phyloP scores from a whole-genome alignment of 2,113 vertebrate genomes.

The Ramphastos sulfuratus region DNA sequence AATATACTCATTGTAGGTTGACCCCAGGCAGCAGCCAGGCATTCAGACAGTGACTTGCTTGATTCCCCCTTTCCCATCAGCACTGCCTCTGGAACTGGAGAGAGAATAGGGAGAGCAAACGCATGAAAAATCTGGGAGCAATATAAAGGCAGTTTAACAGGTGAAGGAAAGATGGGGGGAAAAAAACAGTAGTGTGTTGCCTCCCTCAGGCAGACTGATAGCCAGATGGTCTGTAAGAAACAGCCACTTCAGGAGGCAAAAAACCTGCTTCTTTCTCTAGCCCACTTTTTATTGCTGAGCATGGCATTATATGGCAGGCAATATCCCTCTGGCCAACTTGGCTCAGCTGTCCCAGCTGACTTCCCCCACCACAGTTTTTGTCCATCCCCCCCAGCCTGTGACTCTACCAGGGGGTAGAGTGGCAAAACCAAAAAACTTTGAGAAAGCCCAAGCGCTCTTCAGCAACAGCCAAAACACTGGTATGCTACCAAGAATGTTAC shows the following conservation, averaged over 20 bases:
- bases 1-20: neutral
- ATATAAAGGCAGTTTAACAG: neutral
- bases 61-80: neutral
- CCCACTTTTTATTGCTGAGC: neutral
- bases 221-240: neutral
- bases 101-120: neutral
- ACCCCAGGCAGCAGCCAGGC: neutral
- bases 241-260: neutral
- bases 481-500: neutral
- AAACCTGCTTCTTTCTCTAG: neutral
- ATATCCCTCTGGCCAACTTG: neutral
- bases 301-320: neutral
- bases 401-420: fast-evolving
- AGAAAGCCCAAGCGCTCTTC: neutral
- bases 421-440: neutral
- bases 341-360: neutral
- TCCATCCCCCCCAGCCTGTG: neutral
- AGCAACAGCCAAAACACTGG: neutral
- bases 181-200: too few species aligned
- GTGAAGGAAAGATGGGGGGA: neutral
- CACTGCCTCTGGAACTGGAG: neutral
- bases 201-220: neutral
- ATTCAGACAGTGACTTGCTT: neutral
- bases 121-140: neutral
- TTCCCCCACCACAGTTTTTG: neutral